Evolutionary conservation across 2,113 vertebrate species (phyloP).

Genomic region (Arothron firmamentum): DNA sequence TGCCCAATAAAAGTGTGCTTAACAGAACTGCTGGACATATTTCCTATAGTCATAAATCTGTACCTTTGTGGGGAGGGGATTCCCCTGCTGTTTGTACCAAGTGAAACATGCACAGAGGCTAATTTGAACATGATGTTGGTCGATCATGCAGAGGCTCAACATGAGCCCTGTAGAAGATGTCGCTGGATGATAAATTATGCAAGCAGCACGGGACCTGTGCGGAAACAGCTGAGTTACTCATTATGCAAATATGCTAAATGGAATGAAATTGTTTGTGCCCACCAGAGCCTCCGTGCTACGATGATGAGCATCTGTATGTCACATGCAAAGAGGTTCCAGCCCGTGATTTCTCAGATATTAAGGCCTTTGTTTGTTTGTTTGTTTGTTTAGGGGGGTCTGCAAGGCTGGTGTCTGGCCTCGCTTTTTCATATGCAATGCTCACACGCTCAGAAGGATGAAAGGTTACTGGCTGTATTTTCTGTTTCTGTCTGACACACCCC

Average conservation of each 20-base stretch:
- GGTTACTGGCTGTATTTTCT: no score
- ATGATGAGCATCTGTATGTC: slow-evolving; percentile 18
- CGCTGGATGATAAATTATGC: slow-evolving; percentile 47
- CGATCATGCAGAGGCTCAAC: slow-evolving; percentile 31
- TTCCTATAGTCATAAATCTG: slow-evolving; percentile 10
- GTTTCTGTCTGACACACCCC: no score
- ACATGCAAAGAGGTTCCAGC: slow-evolving; percentile 11
- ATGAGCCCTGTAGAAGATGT: slow-evolving; percentile 34
- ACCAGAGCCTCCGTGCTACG: slow-evolving; percentile 18
- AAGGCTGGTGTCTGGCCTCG: not conserved
- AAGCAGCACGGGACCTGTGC: slow-evolving; percentile 26
- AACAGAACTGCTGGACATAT: not conserved
- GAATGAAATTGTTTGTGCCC: slow-evolving; percentile 41
- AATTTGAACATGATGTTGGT: slow-evolving; percentile 52
- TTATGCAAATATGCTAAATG: slow-evolving; percentile 60
- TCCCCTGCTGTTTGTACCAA: slow-evolving; percentile 23
- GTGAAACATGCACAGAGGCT: slow-evolving; percentile 42
- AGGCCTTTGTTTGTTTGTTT: no score
- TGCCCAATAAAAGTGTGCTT: no score
- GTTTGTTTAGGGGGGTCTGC: no score
- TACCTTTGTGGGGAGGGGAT: not conserved
- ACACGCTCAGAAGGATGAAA: no score
- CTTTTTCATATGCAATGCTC: no score
- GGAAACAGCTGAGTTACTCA: slow-evolving; percentile 48
- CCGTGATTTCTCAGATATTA: slow-evolving; percentile 16